These are phyloP conservation scores for Falcunculus frontatus DNA, from an alignment of 2,113 vertebrate genomes.

Conservation along the genomic window DNA sequence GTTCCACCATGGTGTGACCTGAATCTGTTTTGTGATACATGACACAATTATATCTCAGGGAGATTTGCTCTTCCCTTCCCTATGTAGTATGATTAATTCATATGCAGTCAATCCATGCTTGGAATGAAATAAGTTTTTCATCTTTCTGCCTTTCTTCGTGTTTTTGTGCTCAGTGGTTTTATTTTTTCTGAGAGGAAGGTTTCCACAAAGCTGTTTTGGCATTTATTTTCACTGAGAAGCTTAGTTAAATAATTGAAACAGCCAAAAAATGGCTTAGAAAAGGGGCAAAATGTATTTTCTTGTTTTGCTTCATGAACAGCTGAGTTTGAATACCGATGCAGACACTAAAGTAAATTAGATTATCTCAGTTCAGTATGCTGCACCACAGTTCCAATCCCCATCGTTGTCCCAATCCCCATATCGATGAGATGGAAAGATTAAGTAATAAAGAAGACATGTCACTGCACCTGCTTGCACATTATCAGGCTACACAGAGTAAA, in stretches of 20 bases:
- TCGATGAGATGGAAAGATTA: conserved; percentile 41
- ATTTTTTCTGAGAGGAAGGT: neutral
- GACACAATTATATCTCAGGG: neutral
- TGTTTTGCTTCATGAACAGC: conserved; percentile 27
- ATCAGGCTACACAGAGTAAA: neutral
- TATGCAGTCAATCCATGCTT: neutral
- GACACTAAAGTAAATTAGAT: conserved; percentile 44
- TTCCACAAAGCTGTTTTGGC: neutral
- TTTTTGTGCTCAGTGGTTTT: neutral
- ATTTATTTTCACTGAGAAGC: neutral
- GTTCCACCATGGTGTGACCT: neutral
- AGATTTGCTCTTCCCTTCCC: conserved; percentile 2
- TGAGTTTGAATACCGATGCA: conserved; percentile 53
- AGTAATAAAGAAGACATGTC: conserved; percentile 58
- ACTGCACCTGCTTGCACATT: conserved; percentile 44
- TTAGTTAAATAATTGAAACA: conserved; percentile 30
- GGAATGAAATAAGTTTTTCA: conserved; percentile 24
- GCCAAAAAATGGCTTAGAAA: neutral
- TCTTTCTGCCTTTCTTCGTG: neutral
- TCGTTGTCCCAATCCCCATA: conserved; percentile 20
- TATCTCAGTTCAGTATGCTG: conserved; percentile 37
- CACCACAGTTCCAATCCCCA: conserved; percentile 9
- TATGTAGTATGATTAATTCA: conserved; percentile 29
- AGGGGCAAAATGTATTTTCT: neutral
- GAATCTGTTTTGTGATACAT: conserved; percentile 22